A percentile compares a stretch with the other conserved stretches of the same genome.
Conservation (phyloP, 2,113 vertebrate genomes). For the Lampris megalopsis region DNA sequence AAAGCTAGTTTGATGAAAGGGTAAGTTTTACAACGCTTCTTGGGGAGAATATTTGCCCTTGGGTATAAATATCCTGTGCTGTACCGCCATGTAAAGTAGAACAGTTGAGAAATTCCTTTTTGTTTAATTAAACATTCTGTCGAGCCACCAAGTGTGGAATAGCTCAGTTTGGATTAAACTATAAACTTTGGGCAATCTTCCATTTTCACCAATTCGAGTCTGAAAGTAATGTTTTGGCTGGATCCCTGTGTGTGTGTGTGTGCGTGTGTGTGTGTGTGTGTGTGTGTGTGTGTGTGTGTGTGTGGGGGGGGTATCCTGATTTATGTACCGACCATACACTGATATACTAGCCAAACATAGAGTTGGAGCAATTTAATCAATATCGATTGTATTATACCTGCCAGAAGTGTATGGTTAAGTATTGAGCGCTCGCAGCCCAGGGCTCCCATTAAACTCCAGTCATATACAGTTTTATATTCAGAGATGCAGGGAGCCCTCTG, state of each 20-base stretch:
- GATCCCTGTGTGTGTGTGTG: not conserved
- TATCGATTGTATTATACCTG: constrained; percentile 41
- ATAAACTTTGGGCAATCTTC: constrained; percentile 35
- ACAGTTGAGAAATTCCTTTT: constrained; percentile 14
- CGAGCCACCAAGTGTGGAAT: constrained; percentile 33
- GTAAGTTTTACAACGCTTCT: constrained; percentile 47
- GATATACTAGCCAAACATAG: constrained; percentile 8
- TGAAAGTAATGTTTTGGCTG: constrained; percentile 27
- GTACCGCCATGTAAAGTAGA: constrained; percentile 22
- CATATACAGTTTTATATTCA: constrained; percentile 23
- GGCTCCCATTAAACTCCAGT: constrained; percentile 37
- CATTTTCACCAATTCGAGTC: not conserved
- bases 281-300: constrained; percentile 13
- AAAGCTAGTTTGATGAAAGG: constrained; percentile 39
- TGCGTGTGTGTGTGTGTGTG: not conserved
- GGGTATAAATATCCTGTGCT: constrained; percentile 27
- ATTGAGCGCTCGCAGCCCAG: not conserved
- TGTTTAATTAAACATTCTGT: constrained; percentile 35
- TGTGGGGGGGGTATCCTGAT: not conserved
- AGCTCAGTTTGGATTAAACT: constrained; percentile 13
- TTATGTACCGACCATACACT: not conserved
- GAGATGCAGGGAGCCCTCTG: constrained; percentile 22
- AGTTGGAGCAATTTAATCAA: constrained; percentile 30
- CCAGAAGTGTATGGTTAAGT: not conserved
- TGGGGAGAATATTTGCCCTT: constrained; percentile 22